Evolutionary conservation across 2,797 vertebrate species (phyloP).

Genomic region (Galaxias olidus): DNA sequence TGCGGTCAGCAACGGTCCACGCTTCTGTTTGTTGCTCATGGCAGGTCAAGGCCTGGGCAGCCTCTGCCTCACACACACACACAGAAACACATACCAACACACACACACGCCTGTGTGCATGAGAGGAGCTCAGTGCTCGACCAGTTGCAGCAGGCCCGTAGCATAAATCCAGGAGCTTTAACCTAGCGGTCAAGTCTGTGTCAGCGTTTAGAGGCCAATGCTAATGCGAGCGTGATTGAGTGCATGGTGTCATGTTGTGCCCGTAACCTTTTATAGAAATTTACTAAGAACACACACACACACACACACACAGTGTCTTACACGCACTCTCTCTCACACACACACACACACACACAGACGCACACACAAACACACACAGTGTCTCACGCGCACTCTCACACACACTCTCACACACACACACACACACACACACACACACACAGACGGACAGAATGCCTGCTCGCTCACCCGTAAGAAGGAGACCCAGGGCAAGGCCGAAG

Average conservation of each 20-base stretch:
- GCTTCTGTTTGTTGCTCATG: conserved; percentile 51
- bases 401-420: conserved; percentile 16
- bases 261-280: conserved; percentile 35
- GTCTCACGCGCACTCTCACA: background rate
- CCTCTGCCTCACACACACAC: conserved; percentile 45
- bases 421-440: conserved; percentile 23
- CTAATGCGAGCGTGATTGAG: conserved; percentile 49
- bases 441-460: conserved; percentile 46
- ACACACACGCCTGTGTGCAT: conserved; percentile 27
- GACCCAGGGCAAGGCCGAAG: conserved; percentile 72
- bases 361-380: background rate
- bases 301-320: background rate
- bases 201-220: conserved; percentile 65
- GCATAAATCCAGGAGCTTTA: conserved; percentile 57
- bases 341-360: conserved; percentile 28
- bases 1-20: conserved; percentile 52
- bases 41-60: conserved; percentile 60
- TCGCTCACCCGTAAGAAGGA: conserved; percentile 75
- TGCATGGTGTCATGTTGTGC: conserved; percentile 39
- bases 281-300: conserved; percentile 39
- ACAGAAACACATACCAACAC: conserved; percentile 58
- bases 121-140: no score
- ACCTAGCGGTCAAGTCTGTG: conserved; percentile 66
- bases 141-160: no score
- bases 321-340: background rate